Percentiles rank a stretch among this genome's conserved stretches.
Evolutionary conservation across 2,797 vertebrate genomes (phyloP).

Genomic region (Galaxias olidus): DNA sequence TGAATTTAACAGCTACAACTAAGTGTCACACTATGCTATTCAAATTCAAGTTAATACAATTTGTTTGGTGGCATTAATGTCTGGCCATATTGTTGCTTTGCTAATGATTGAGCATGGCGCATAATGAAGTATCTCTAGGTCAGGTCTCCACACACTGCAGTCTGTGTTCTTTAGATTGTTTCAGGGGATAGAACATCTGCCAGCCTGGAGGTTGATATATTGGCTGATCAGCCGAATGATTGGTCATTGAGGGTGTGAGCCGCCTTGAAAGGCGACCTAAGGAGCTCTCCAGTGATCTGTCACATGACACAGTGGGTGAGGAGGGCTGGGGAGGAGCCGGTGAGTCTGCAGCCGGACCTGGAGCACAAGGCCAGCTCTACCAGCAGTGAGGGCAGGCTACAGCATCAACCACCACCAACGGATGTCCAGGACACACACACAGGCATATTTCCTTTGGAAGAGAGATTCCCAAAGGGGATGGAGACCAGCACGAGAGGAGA

Average conservation of each 20-base stretch:
- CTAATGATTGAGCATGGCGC: too few species aligned
- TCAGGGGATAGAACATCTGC: conserved; percentile 72
- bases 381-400: too few species aligned
- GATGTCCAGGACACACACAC: background rate
- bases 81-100: too few species aligned
- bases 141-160: too few species aligned
- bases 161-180: too few species aligned
- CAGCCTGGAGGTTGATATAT: conserved; percentile 73
- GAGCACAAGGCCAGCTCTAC: conserved; percentile 19
- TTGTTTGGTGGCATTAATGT: too few species aligned
- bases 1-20: too few species aligned
- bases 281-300: conserved; percentile 75
- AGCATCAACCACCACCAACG: conserved; percentile 21
- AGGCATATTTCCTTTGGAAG: conserved; percentile 56
- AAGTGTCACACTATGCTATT: too few species aligned
- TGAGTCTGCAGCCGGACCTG: conserved; percentile 66
- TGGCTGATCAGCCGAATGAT: conserved; percentile 76
- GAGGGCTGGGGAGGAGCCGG: conserved; percentile 55
- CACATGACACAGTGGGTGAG: conserved; percentile 65
- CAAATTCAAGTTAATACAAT: too few species aligned
- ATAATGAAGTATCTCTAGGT: too few species aligned
- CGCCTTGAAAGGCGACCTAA: conserved; percentile 72
- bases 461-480: conserved; percentile 52
- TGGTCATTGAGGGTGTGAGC: conserved; percentile 68
- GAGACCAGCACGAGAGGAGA: conserved; percentile 16